These are phyloP conservation scores for Aix galericulata DNA, from an alignment of 2,113 vertebrate genomes.

Conservation along the genomic window DNA sequence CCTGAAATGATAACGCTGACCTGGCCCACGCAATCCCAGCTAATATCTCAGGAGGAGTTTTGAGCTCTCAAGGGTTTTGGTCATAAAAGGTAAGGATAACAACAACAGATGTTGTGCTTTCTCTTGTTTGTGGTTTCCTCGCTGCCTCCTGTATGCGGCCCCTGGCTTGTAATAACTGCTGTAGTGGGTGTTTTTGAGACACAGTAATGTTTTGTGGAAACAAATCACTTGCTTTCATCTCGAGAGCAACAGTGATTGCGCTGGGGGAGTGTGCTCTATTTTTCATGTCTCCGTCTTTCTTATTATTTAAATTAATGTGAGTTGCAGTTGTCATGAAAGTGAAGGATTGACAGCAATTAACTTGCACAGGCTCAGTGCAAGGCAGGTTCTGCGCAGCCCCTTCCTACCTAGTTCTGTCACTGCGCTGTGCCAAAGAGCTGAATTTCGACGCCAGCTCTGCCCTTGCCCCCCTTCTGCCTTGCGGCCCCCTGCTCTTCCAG, in stretches of 20 bases:
- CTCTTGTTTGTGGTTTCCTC: conserved; percentile 15
- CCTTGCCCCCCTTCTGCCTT: not conserved
- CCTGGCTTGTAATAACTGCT: conserved; percentile 35
- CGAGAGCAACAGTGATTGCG: conserved; percentile 58
- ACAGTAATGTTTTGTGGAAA: conserved; percentile 37
- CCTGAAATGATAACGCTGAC: not conserved
- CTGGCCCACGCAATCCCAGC: not conserved
- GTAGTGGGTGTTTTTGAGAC: conserved; percentile 18
- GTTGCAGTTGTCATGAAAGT: conserved; percentile 58
- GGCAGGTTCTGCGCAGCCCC: not conserved
- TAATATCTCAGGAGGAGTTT: conserved; percentile 25
- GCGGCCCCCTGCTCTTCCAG: not conserved
- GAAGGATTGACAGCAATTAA: conserved; percentile 63
- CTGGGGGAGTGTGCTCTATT: conserved; percentile 46
- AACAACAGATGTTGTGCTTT: not conserved
- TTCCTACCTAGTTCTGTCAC: not conserved
- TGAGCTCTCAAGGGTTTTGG: conserved; percentile 1
- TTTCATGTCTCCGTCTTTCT: conserved; percentile 66
- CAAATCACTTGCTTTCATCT: conserved; percentile 69
- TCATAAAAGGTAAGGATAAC: conserved; percentile 38
- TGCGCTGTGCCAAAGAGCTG: not conserved
- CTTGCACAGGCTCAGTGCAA: not conserved
- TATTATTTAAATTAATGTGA: conserved; percentile 69
- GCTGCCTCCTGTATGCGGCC: not conserved
- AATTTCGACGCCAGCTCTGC: not conserved